phyloP scores from a whole-genome alignment of 2,113 vertebrate species.

The Platichthys stellatus region DNA sequence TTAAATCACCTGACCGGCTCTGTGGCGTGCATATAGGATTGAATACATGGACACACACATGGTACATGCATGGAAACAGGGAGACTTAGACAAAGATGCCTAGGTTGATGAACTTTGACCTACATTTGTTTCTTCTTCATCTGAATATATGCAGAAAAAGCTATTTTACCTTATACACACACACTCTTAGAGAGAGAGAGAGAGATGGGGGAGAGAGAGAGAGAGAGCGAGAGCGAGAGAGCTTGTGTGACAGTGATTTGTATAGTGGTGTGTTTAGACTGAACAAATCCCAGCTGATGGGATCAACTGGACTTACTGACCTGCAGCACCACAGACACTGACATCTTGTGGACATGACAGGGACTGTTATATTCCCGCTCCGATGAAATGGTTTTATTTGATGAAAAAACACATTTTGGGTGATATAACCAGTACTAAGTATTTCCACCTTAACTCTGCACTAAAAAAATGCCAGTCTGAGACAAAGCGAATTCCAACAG shows the following conservation, averaged over 20 bases:
- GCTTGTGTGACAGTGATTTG: constrained; percentile 43
- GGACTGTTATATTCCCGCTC: not conserved
- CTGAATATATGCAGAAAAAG: not conserved
- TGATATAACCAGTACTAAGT: too few relatives aligned
- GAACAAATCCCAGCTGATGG: constrained; percentile 63
- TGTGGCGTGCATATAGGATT: constrained; percentile 12
- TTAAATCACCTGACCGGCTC: constrained; percentile 58
- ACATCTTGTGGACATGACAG: constrained; percentile 63
- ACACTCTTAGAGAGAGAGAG: not conserved
- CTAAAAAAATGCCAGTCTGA: too few relatives aligned
- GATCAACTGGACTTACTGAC: constrained; percentile 66
- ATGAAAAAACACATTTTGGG: too few relatives aligned
- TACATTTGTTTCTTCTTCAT: not conserved
- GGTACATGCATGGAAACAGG: not conserved
- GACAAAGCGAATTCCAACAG: too few relatives aligned
- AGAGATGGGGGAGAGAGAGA: not conserved
- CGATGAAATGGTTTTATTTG: too few relatives aligned
- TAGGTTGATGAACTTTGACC: constrained; percentile 2
- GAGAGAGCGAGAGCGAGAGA: not conserved
- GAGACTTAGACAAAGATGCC: not conserved
- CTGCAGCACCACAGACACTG: constrained; percentile 41
- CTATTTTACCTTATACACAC: not conserved
- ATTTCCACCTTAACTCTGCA: too few relatives aligned
- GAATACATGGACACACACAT: not conserved
- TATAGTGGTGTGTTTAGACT: constrained; percentile 37